phyloP scores from a whole-genome alignment of 2,888 invertebrate genomes.

The Serrognathus titanus region DNA sequence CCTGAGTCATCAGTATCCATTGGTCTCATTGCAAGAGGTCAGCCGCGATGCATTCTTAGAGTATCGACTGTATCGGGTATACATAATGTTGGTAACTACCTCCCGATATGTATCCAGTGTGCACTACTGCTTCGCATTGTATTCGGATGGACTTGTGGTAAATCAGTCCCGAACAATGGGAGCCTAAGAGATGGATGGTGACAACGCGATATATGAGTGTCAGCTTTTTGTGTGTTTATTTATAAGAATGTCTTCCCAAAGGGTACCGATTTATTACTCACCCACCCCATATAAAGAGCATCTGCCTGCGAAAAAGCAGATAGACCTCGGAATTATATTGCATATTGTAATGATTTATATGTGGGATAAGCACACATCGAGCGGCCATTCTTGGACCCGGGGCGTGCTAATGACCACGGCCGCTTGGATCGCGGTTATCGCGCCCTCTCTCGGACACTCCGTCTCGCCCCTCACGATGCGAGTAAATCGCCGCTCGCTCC shows the following conservation, averaged over 20 bases:
- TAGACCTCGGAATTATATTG: slow-evolving; percentile 52
- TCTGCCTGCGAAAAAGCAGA: slow-evolving; percentile 51
- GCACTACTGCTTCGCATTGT: slow-evolving; percentile 43
- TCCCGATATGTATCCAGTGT: slow-evolving; percentile 35
- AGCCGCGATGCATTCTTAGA: slow-evolving; percentile 26
- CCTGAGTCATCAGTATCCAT: slow-evolving; percentile 11
- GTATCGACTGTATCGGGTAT: slow-evolving; percentile 29
- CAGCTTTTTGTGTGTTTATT: slow-evolving; percentile 33
- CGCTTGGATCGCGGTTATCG: slow-evolving; percentile 48
- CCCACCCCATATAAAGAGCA: slow-evolving; percentile 46
- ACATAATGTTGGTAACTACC: slow-evolving; percentile 32
- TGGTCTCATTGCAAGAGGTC: slow-evolving; percentile 22
- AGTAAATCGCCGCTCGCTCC: slow-evolving; percentile 46
- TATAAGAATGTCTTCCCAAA: slow-evolving; percentile 28
- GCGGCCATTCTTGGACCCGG: slow-evolving; percentile 51
- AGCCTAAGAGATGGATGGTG: slow-evolving; percentile 34
- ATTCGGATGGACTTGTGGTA: slow-evolving; percentile 40
- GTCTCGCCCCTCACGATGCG: slow-evolving; percentile 25
- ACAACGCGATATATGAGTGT: slow-evolving; percentile 38
- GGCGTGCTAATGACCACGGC: slow-evolving; percentile 51
- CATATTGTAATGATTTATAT: slow-evolving; percentile 53
- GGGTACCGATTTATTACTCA: slow-evolving; percentile 36
- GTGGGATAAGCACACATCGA: slow-evolving; percentile 49
- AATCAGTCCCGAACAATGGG: slow-evolving; percentile 45
- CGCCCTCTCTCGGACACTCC: slow-evolving; percentile 31